These are phyloP conservation scores for Hydractinia echinata DNA, from an alignment of 30 jellyfish, hydroid and myxozoan genomes.

Conservation along the genomic window DNA sequence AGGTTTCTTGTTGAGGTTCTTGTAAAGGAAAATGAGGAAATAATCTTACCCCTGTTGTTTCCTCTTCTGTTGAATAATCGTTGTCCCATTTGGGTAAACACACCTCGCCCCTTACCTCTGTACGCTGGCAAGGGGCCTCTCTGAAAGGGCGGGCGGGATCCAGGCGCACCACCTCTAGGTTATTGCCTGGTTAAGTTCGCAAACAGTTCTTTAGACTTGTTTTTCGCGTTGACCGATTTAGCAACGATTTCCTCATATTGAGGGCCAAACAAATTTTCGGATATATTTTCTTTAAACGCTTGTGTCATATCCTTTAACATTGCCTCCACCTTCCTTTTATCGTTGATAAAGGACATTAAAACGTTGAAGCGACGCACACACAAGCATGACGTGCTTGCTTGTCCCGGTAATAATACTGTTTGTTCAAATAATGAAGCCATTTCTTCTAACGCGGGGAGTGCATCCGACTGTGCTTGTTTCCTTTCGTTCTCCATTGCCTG, in stretches of 20 bases:
- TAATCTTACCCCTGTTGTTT: neutral
- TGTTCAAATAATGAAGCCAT: neutral
- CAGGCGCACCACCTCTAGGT: neutral
- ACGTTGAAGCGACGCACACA: neutral
- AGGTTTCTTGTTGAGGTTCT: neutral
- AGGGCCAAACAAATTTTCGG: neutral
- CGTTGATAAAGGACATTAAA: neutral
- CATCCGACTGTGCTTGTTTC: neutral
- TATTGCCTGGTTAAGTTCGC: neutral
- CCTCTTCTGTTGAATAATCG: neutral
- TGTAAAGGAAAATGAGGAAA: neutral
- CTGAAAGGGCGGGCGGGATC: neutral
- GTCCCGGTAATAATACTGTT: neutral
- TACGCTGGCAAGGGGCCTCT: neutral
- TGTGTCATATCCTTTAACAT: neutral
- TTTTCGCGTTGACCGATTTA: neutral
- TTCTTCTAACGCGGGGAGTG: slow-evolving; percentile 1
- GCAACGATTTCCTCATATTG: neutral
- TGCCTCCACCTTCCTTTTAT: neutral
- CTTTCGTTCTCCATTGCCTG: neutral
- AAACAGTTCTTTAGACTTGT: neutral
- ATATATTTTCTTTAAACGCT: neutral
- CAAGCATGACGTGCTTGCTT: neutral
- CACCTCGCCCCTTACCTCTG: slow-evolving; percentile 3
- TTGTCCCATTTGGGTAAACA: neutral